Evolutionary conservation across 2,113 vertebrate species (phyloP).

Genomic region (Australoheros scitulus): DNA sequence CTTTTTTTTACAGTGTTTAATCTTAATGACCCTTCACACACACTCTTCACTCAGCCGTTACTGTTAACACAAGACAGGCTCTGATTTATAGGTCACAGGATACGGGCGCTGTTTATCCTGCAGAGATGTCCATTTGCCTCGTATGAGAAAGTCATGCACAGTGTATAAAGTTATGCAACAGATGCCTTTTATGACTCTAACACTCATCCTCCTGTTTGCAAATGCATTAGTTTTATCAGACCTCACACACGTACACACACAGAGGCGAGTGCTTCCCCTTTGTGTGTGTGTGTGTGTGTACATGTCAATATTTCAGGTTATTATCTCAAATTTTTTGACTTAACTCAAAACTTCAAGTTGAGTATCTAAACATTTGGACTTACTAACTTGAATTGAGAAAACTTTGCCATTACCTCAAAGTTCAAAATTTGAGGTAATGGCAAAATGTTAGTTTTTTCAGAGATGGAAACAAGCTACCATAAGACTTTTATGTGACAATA

Average conservation of each 20-base stretch:
- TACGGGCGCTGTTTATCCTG: conserved; percentile 36
- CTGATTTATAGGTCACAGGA: conserved; percentile 62
- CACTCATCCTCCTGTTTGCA: conserved; percentile 36
- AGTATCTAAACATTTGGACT: too few species aligned
- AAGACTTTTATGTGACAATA: neutral
- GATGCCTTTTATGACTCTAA: conserved; percentile 47
- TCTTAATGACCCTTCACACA: conserved; percentile 51
- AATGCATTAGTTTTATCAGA: conserved; percentile 36
- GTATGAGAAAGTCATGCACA: conserved; percentile 54
- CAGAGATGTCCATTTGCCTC: conserved; percentile 1
- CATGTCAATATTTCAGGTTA: neutral
- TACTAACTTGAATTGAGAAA: neutral
- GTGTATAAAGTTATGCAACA: conserved; percentile 55
- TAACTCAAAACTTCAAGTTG: neutral
- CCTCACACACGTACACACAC: conserved; percentile 22
- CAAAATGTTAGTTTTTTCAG: neutral
- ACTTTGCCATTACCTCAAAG: too few species aligned
- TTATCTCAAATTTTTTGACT: neutral
- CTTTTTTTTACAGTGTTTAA: neutral
- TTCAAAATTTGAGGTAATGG: neutral
- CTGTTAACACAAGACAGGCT: conserved; percentile 42
- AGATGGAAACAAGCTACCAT: neutral
- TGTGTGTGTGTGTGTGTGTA: conserved; percentile 53
- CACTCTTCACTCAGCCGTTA: conserved; percentile 31
- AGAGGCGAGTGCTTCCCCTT: conserved; percentile 30